phyloP scores from a whole-genome alignment of 2,797 vertebrate genomes.

The Gorsachius magnificus region DNA sequence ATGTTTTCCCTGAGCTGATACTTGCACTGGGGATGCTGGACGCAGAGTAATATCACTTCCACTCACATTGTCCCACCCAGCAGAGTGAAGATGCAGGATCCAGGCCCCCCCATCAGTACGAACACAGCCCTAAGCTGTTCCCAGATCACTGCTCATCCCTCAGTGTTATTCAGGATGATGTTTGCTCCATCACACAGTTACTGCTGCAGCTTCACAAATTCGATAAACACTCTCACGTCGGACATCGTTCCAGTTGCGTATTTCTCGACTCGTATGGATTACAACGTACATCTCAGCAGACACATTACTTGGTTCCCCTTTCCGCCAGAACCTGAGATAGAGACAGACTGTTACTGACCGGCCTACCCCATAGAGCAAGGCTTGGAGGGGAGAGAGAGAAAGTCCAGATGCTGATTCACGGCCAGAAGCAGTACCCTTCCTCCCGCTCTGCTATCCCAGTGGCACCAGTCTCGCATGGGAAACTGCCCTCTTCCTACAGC shows the following conservation, averaged over 20 bases:
- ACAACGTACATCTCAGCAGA: fast-evolving
- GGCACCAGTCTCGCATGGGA: background rate
- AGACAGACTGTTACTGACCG: background rate
- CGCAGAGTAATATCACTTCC: background rate
- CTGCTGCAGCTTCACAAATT: background rate
- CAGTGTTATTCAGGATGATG: background rate
- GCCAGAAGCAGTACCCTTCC: background rate
- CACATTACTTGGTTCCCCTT: fast-evolving
- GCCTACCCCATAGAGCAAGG: fast-evolving
- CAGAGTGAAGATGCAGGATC: background rate
- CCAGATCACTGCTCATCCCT: background rate
- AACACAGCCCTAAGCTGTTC: background rate
- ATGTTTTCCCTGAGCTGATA: background rate
- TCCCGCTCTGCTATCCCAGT: background rate
- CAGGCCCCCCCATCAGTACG: background rate
- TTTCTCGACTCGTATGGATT: fast-evolving
- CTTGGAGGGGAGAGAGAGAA: background rate
- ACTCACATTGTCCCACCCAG: background rate
- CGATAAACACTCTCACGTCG: fast-evolving
- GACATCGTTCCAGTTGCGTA: background rate
- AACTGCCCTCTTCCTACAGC: background rate
- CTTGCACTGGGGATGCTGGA: background rate
- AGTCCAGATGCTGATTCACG: background rate
- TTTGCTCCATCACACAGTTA: background rate
- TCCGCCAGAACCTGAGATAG: background rate